Evolutionary conservation across 2,113 vertebrate genomes (phyloP).

Genomic region (Seriola rivoliana): DNA sequence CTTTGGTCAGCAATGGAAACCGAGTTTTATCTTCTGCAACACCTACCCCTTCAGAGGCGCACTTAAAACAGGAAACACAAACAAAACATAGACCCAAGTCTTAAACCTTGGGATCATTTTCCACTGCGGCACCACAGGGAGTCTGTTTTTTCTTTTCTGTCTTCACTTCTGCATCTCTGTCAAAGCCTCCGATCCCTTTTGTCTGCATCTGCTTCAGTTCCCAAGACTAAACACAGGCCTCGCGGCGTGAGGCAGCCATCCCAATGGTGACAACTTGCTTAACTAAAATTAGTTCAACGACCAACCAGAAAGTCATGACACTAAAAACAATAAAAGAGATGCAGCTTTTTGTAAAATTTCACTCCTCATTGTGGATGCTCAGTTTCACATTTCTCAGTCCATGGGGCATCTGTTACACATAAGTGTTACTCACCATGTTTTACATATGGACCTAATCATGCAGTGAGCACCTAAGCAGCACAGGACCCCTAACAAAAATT

Average conservation of each 20-base stretch:
- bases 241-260: constrained; percentile 44
- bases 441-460: constrained; percentile 81
- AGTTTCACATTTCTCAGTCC: constrained; percentile 51
- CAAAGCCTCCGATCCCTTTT: constrained; percentile 73
- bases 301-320: constrained; percentile 30
- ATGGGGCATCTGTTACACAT: constrained; percentile 74
- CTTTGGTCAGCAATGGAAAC: constrained; percentile 24
- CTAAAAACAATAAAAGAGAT: constrained; percentile 45
- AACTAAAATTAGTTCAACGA: constrained; percentile 53
- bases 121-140: constrained; percentile 77
- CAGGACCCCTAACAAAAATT: constrained; percentile 70
- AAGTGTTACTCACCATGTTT: constrained; percentile 53
- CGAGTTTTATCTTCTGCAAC: constrained; percentile 24
- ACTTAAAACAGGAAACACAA: constrained; percentile 77
- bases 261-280: constrained; percentile 68
- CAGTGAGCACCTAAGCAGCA: constrained; percentile 62
- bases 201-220: constrained; percentile 82
- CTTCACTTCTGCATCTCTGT: constrained; percentile 76
- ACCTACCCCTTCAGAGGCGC: constrained; percentile 53
- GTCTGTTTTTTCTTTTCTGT: constrained; percentile 69
- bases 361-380: constrained; percentile 20
- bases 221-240: constrained; percentile 79
- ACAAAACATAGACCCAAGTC: constrained; percentile 77
- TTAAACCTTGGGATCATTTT: constrained; percentile 82
- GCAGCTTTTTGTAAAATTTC: constrained; percentile 43